phyloP scores from a whole-genome alignment of 2,888 invertebrate species.

The Dioctria rufipes region DNA sequence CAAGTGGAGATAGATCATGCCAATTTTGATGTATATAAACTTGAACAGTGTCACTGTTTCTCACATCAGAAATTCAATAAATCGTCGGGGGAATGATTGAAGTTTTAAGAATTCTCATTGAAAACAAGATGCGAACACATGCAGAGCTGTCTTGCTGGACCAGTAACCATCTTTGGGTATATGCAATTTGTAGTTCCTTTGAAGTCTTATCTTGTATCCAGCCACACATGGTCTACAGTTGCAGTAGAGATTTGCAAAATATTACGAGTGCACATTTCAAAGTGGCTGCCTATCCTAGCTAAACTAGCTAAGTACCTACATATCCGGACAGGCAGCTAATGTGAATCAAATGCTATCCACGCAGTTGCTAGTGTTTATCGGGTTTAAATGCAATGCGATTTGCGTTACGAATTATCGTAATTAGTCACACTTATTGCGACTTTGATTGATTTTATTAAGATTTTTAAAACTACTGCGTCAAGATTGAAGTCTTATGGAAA shows the following conservation, averaged over 20 bases:
- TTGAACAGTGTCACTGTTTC: constrained; percentile 28
- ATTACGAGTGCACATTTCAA: no score
- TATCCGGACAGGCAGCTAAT: background rate
- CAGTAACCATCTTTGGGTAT: constrained; percentile 19
- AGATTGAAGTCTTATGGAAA: no score
- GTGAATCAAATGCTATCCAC: background rate
- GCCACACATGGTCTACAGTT: background rate
- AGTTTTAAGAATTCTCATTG: constrained; percentile 17
- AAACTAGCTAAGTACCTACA: no score
- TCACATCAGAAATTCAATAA: constrained; percentile 29
- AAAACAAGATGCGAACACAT: background rate
- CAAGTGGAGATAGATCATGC: constrained; percentile 4
- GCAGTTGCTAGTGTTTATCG: background rate
- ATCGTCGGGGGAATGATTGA: constrained; percentile 28
- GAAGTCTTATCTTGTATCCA: background rate
- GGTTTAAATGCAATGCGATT: background rate
- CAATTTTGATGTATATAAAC: constrained; percentile 27
- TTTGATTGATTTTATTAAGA: constrained; percentile 18
- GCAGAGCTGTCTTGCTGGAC: constrained; percentile 11
- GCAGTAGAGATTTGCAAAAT: background rate
- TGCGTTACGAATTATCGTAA: background rate
- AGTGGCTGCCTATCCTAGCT: no score
- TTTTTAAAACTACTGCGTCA: background rate
- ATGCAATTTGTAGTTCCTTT: constrained; percentile 20
- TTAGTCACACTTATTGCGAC: constrained; percentile 24